A percentile compares a stretch with the other conserved stretches of the same genome.
phyloP scores from a whole-genome alignment of 2,888 invertebrate genomes.

The Drosophila atripex region DNA sequence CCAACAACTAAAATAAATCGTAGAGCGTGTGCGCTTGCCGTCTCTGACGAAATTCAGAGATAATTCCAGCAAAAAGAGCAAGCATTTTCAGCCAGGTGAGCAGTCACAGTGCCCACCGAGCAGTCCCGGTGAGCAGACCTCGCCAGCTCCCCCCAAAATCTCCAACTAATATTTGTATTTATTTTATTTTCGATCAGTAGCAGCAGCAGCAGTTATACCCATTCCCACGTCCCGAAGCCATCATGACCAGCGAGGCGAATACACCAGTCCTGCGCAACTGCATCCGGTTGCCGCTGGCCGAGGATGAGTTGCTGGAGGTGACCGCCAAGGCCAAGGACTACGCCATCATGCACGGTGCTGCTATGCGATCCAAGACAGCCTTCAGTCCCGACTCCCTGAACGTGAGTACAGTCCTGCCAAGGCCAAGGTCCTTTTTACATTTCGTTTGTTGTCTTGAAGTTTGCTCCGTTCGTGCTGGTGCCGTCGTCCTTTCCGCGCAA shows the following conservation, averaged over 20 bases:
- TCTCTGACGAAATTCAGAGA: conserved; percentile 26
- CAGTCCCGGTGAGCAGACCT: conserved; percentile 35
- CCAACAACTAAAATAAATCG: neutral
- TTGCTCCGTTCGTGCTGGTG: conserved; percentile 91
- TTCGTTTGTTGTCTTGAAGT: conserved; percentile 81
- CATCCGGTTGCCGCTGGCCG: conserved; percentile 87
- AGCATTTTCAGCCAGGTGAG: conserved; percentile 3
- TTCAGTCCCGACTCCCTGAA: conserved; percentile 88
- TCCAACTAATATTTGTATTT: neutral
- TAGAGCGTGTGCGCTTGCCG: conserved; percentile 15
- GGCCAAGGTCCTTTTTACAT: neutral
- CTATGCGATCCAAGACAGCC: conserved; percentile 89
- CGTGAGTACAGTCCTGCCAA: conserved; percentile 81
- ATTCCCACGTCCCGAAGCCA: conserved; percentile 21
- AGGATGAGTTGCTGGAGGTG: conserved; percentile 87
- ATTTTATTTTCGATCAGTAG: neutral
- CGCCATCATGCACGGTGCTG: conserved; percentile 93
- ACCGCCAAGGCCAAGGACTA: conserved; percentile 91
- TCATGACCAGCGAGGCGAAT: conserved; percentile 27
- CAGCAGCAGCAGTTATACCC: conserved; percentile 8
- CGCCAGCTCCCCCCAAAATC: neutral
- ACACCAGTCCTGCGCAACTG: conserved; percentile 78
- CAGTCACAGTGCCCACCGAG: conserved; percentile 28
- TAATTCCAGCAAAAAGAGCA: conserved; percentile 13
- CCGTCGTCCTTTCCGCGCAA: conserved; percentile 91